Evolutionary conservation across 23 tunicate species (phyloP).

Genomic region (Diplosoma virens): DNA sequence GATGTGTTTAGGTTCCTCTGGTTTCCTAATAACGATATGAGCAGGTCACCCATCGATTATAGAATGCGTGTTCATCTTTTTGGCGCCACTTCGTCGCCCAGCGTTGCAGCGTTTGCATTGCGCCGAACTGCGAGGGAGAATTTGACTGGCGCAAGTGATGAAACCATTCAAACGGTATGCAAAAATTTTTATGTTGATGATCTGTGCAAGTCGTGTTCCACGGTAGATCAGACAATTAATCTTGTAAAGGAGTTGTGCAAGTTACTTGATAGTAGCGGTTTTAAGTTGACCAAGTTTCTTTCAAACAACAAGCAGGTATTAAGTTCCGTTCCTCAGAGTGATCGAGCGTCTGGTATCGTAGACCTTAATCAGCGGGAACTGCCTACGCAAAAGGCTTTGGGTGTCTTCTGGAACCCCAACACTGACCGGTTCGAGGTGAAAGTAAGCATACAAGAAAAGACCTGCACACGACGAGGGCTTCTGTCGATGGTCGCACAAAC

Average conservation of each 20-base stretch:
- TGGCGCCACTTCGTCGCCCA: slow-evolving; percentile 1
- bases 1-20: slow-evolving; percentile 7
- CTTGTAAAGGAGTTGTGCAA: background rate
- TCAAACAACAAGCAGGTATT: background rate
- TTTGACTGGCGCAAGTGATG: background rate
- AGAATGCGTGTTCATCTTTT: slow-evolving; percentile 1
- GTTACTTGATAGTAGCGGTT: slow-evolving; percentile 17
- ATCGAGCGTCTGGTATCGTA: background rate
- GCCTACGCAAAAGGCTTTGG: slow-evolving; percentile 26
- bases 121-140: background rate
- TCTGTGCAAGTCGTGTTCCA: background rate
- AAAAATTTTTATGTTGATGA: slow-evolving; percentile 21
- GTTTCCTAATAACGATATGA: background rate
- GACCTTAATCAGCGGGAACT: background rate
- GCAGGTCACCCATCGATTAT: background rate
- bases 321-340: background rate
- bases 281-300: slow-evolving; percentile 33
- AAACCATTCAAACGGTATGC: background rate
- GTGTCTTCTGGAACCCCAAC: slow-evolving; percentile 9
- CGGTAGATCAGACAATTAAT: background rate
- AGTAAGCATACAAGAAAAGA: slow-evolving; percentile 9
- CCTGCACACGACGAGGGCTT: slow-evolving; percentile 38
- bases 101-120: slow-evolving; percentile 7
- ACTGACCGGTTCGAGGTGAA: slow-evolving; percentile 11
- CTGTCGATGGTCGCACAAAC: slow-evolving; percentile 36